Evolutionary conservation across 2,113 vertebrate genomes (phyloP), one percentile per base, ranked within the genome.

Genomic region (Epinephelus moara): DNA sequence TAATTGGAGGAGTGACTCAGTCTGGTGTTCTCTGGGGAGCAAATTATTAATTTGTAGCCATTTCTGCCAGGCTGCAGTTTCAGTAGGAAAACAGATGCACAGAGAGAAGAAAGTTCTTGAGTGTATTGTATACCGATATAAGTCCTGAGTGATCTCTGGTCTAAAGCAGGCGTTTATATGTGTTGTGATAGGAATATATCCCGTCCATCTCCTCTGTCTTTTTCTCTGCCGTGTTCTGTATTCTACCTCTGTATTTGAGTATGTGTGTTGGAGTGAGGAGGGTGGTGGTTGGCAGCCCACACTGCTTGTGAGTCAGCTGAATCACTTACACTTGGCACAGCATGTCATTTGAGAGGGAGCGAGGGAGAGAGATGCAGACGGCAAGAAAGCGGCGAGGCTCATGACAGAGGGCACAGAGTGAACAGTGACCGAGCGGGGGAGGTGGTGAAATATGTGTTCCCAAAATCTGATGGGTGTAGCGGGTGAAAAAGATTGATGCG

Each of bases 241-340:
- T 71, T 79, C 61, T 76, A 53, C 61, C 53, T 83, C 56, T 78
- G 66, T 77, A 21, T 81, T 78, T 50, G 33, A 70, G 70, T 78
- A 18, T 71, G 47, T 78, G 83, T 84, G 64, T 59, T 60, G 30
- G 79, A 78, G 81, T 45, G 81, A 77, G 75, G 40, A 76, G 57
- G 81, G 70, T 67, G 71, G 82, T 87, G 63, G 87, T 61, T 93
- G 89, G 92, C 93, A 93, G 61, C 88, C 82, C 79, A 88, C 87
- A 61, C 80, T 75, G 83, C 81, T 85, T 89, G 89, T 92, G 94
- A 93, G 88, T 94, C 92, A 95, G 92, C 93, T 91, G 82, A 94
- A 94, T 93, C 87, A 87, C 74, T 87, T 80, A 85, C 83, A 90
- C 85, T 92, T 89, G 85, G 84, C 89, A 87, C 81, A 90, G 85